Percentiles rank a stretch among this genome's conserved stretches.
Conservation (phyloP, 2,113 vertebrate genomes). For the Hydrochoerus hydrochaeris region DNA sequence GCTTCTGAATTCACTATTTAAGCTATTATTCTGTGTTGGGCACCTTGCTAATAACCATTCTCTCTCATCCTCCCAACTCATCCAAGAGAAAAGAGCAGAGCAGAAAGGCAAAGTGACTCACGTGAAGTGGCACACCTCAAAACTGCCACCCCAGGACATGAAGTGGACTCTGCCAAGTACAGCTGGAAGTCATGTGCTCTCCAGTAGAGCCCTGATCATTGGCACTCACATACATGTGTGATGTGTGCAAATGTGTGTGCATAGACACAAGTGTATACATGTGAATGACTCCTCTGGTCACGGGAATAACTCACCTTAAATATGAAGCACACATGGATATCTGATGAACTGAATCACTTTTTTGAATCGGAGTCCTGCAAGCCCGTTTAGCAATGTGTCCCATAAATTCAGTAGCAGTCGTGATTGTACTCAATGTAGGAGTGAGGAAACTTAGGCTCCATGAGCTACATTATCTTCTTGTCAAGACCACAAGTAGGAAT, state of each 20-base stretch:
- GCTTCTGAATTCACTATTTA: background rate
- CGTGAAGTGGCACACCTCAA: too few relatives aligned
- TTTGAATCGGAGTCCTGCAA: background rate
- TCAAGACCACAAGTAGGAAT: background rate
- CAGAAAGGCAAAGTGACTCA: accelerated
- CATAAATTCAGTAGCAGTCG: background rate
- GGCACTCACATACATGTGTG: accelerated
- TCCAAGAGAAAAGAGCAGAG: background rate
- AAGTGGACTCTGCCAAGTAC: background rate
- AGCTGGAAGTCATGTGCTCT: accelerated
- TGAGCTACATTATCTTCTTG: background rate
- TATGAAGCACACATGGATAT: background rate
- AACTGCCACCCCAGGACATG: background rate
- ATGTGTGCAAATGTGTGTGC: background rate
- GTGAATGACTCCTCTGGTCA: background rate
- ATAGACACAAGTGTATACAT: background rate
- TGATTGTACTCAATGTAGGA: background rate
- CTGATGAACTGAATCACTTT: background rate
- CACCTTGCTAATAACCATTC: background rate
- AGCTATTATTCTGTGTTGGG: background rate
- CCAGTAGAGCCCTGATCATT: background rate
- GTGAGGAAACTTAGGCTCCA: background rate
- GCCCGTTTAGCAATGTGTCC: background rate
- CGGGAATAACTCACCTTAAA: background rate
- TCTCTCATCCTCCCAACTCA: background rate